These are phyloP conservation scores for Alouatta caraya DNA, from an alignment of 2,797 vertebrate genomes.

Conservation along the genomic window DNA sequence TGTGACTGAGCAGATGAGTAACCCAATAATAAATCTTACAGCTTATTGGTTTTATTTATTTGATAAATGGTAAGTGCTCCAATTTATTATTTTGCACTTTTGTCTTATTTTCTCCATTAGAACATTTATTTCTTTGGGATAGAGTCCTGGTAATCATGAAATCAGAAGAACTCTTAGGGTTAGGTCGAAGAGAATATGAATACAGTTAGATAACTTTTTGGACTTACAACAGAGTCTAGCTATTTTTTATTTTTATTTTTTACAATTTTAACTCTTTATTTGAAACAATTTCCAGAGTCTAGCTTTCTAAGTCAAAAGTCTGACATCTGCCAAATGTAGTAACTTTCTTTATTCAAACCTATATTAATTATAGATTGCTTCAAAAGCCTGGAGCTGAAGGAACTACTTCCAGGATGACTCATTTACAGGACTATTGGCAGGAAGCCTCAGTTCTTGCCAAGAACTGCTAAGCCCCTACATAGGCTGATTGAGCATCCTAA, in stretches of 20 bases:
- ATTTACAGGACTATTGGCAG: background rate
- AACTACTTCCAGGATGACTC: background rate
- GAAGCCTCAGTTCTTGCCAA: background rate
- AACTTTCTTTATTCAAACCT: background rate
- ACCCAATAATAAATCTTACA: background rate
- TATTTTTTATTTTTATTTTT: no score
- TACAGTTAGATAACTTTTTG: background rate
- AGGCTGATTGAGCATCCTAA: background rate
- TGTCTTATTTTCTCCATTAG: background rate
- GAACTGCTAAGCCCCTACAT: background rate
- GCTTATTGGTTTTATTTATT: background rate
- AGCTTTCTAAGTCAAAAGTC: background rate
- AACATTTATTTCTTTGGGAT: background rate
- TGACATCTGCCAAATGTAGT: background rate
- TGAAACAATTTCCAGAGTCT: background rate
- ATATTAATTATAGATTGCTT: background rate
- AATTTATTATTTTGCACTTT: background rate
- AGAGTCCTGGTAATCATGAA: background rate
- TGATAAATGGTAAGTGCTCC: background rate
- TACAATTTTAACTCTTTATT: no score
- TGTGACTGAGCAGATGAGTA: background rate
- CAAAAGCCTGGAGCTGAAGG: background rate
- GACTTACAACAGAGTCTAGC: background rate
- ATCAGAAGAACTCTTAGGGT: background rate
- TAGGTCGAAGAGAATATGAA: background rate